Base-by-base conservation (phyloP, 2,797 vertebrate species). In the Chrysolophus pictus region DNA sequence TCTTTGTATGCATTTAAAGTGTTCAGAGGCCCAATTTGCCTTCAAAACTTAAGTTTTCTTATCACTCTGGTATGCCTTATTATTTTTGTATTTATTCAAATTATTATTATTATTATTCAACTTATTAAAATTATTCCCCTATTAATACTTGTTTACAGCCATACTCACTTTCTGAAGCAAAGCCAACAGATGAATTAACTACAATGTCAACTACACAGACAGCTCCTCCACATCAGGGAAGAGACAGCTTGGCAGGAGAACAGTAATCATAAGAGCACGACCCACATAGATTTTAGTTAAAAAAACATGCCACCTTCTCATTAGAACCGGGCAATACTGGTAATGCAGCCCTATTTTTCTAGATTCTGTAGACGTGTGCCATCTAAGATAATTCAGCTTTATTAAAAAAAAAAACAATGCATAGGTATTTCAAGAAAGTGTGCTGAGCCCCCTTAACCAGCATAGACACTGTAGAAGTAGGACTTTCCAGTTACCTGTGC, bases 171-270 rank as follows among this genome's bases (percentile, higher is more conserved):
- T 63, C 72, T 87, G 88, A 91, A 72, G 81, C 72, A 74, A 49
- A 93, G 87, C 39, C 94, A 96, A 49, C 55, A 67, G 49, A 84
- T 49, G 26, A 80, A 84, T 77, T 67, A 83, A 89, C 37, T 5
- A 37, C 39, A 70, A 29, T 6, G 28, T 62, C 88, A 87, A 2
- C 68, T 65, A 33, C 62, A 86, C 0, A 33, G 33, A 81, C 59
- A 64, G 70, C 5, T 88, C 53, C 77, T 74, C 78, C 13, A 80
- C 69, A 85, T 28, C 37, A 91, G 49, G 65, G 49, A 88, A 0
- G 2, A 84, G 65, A 65, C n/a, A 65, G 49, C 33, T 72, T 85
- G 88, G 78, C 86, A 91, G 64, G 14, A 77, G 65, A 94, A 71
- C 0, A 3, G 77, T 77, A 69, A 47, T 39, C 55, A 9, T 3